Percentiles rank a stretch among this genome's conserved stretches.
Conservation (phyloP, 2,888 invertebrate genomes). For the Agrotis exclamationis region DNA sequence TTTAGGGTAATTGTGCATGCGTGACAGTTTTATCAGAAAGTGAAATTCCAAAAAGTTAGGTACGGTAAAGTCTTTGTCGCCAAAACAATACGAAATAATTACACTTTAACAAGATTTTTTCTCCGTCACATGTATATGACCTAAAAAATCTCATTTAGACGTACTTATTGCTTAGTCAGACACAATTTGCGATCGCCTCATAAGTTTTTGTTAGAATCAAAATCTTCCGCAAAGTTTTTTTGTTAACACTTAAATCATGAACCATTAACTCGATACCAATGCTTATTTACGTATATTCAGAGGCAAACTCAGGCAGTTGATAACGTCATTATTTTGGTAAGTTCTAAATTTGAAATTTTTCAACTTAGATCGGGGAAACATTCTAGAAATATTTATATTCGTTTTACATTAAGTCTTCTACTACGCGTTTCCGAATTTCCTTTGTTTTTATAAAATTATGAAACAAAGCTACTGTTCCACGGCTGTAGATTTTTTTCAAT, state of each 20-base stretch:
- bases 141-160: constrained; percentile 29
- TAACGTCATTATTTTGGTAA: too few species aligned
- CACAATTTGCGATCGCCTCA: constrained; percentile 59
- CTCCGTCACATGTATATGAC: constrained; percentile 1
- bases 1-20: too few species aligned
- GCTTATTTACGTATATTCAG: constrained; percentile 35
- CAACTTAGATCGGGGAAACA: not conserved
- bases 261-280: constrained; percentile 51
- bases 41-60: too few species aligned
- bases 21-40: too few species aligned
- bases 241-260: constrained; percentile 45
- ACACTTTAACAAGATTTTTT: constrained; percentile 18
- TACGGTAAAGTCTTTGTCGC: too few species aligned
- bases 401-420: not conserved
- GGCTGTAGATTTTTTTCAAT: constrained; percentile 35
- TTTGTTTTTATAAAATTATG: not conserved
- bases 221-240: constrained; percentile 61
- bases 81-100: not conserved
- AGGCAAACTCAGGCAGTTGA: not conserved
- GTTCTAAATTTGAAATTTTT: not conserved
- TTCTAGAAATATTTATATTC: not conserved
- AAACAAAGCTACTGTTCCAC: constrained; percentile 1
- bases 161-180: constrained; percentile 44
- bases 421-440: not conserved
- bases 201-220: constrained; percentile 72